Evolutionary conservation across 2,113 vertebrate species (phyloP).

Genomic region (Dicentrarchus labrax): DNA sequence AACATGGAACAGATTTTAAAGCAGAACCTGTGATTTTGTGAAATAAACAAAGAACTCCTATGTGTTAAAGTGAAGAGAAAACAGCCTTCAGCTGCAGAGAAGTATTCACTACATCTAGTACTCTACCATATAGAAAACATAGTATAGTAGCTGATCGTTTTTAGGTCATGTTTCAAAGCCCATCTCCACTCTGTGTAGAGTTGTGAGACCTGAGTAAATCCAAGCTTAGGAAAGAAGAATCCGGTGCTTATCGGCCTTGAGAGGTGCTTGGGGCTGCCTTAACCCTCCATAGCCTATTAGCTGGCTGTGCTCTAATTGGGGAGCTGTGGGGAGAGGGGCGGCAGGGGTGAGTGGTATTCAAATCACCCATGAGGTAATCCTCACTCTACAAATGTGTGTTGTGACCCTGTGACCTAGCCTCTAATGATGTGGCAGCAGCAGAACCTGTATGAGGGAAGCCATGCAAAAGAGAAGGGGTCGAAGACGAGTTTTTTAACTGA

Average conservation of each 20-base stretch:
- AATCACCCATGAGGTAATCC: constrained; percentile 82
- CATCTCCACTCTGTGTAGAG: constrained; percentile 47
- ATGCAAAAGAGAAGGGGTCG: constrained; percentile 37
- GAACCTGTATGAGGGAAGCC: constrained; percentile 48
- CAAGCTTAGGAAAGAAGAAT: constrained; percentile 79
- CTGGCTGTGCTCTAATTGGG: constrained; percentile 78
- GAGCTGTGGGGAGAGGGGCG: constrained; percentile 62
- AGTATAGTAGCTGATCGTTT: constrained; percentile 45
- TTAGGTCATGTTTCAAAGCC: constrained; percentile 77
- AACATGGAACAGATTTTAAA: constrained; percentile 38
- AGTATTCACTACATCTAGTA: constrained; percentile 20
- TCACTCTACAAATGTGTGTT: constrained; percentile 80
- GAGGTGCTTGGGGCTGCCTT: constrained; percentile 67
- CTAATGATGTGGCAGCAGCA: constrained; percentile 68
- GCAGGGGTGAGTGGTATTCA: constrained; percentile 76
- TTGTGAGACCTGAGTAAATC: constrained; percentile 77
- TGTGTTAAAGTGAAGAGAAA: background rate
- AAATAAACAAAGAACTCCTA: constrained; percentile 10
- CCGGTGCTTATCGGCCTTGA: constrained; percentile 80
- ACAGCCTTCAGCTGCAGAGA: background rate
- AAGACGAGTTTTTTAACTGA: background rate
- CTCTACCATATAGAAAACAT: constrained; percentile 32
- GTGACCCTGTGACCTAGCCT: constrained; percentile 72
- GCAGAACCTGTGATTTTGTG: constrained; percentile 55
- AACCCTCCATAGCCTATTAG: constrained; percentile 77